Conservation (phyloP, 2,113 vertebrate species). For the Apistogramma diplotaenia region DNA sequence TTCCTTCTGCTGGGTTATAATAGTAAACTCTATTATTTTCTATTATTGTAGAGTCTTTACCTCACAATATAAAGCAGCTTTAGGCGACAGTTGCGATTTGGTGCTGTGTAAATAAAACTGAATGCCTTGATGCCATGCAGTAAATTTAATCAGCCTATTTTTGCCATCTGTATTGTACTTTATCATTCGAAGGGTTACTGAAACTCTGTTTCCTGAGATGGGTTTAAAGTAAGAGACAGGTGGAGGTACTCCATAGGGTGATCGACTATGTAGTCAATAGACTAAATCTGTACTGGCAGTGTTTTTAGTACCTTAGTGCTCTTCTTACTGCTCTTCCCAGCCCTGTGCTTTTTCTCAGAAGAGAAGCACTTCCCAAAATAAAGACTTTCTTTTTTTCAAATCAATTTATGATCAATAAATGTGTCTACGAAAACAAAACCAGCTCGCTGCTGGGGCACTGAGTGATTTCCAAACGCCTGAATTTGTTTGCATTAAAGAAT, state of each 20-base stretch:
- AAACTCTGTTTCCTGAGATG: neutral
- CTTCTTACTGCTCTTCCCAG: neutral
- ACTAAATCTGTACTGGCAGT: neutral
- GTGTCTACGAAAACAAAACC: neutral
- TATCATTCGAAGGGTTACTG: neutral
- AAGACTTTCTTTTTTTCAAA: slow-evolving; percentile 1
- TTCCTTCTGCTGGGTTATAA: too few relatives aligned
- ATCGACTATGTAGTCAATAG: neutral
- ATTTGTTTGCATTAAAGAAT: neutral
- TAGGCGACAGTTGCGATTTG: too few relatives aligned
- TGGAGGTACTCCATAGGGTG: neutral
- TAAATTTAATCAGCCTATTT: neutral
- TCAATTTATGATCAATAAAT: slow-evolving; percentile 36
- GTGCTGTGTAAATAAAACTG: too few relatives aligned
- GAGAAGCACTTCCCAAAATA: neutral
- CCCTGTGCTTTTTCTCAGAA: neutral
- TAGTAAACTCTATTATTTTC: too few relatives aligned
- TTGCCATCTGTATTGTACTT: neutral
- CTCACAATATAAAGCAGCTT: too few relatives aligned
- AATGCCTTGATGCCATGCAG: too few relatives aligned
- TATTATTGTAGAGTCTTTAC: too few relatives aligned
- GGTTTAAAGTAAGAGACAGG: neutral
- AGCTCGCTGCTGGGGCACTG: neutral
- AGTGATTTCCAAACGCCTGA: neutral
- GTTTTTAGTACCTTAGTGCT: neutral